Percentiles rank a stretch among this genome's conserved stretches.
Evolutionary conservation across 2,113 vertebrate species (phyloP).

Genomic region (Nycticebus coucang): DNA sequence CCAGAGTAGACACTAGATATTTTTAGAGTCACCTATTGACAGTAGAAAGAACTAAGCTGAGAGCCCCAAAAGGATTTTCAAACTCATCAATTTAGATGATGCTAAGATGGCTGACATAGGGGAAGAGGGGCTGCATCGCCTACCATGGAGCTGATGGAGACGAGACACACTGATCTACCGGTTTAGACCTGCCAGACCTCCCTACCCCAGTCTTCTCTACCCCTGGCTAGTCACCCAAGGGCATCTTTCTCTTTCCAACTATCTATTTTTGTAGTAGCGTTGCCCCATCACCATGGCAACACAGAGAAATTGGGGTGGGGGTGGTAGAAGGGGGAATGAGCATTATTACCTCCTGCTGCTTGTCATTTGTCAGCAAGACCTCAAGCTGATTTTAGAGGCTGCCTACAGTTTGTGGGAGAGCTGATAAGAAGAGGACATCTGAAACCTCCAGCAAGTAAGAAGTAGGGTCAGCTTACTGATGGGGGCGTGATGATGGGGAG

Average conservation of each 20-base stretch:
- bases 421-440: slow-evolving; percentile 58
- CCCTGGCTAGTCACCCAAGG: slow-evolving; percentile 62
- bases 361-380: slow-evolving; percentile 73
- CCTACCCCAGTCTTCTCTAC: slow-evolving; percentile 24
- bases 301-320: slow-evolving; percentile 72
- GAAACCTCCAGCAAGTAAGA: slow-evolving; percentile 35
- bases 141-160: neutral
- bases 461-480: neutral
- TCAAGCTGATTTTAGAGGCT: slow-evolving; percentile 72
- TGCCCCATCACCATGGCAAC: slow-evolving; percentile 77
- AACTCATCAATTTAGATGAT: slow-evolving; percentile 2
- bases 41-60: slow-evolving; percentile 31
- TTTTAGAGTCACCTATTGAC: slow-evolving; percentile 14
- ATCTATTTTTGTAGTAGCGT: slow-evolving; percentile 75
- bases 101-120: neutral
- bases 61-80: slow-evolving; percentile 26
- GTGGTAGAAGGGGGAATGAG: slow-evolving; percentile 69
- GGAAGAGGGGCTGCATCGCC: neutral
- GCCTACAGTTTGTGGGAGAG: slow-evolving; percentile 71
- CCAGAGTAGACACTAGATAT: neutral
- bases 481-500: neutral
- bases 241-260: slow-evolving; percentile 65
- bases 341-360: slow-evolving; percentile 70
- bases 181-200: neutral
- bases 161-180: neutral